These are phyloP conservation scores for Hylomyscus alleni DNA, from an alignment of 2,797 vertebrate species.

Conservation along the genomic window DNA sequence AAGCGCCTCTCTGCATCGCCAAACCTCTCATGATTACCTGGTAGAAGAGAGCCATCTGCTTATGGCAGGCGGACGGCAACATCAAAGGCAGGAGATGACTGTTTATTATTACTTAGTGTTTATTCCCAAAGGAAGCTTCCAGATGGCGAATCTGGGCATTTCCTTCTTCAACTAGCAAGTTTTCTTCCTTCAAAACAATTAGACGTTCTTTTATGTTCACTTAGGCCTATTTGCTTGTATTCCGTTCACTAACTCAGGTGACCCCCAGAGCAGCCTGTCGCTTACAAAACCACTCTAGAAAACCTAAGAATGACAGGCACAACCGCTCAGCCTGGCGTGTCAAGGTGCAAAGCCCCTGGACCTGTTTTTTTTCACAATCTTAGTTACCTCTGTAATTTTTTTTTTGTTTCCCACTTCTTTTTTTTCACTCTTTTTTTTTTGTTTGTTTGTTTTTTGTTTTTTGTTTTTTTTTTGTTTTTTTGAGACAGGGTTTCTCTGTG, in stretches of 20 bases:
- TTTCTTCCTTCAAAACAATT: slow-evolving; percentile 62
- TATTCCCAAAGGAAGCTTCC: slow-evolving; percentile 43
- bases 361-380: slow-evolving; percentile 51
- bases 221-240: slow-evolving; percentile 31
- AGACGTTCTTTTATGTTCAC: slow-evolving; percentile 18
- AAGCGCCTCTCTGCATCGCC: background rate
- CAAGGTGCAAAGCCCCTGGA: background rate
- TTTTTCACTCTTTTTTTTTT: too few species aligned
- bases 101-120: background rate
- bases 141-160: slow-evolving; percentile 38
- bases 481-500: too few species aligned
- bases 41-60: slow-evolving; percentile 25
- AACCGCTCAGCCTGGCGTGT: slow-evolving; percentile 32
- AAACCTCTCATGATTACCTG: slow-evolving; percentile 27
- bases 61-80: background rate
- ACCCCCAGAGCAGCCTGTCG: background rate
- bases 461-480: too few species aligned
- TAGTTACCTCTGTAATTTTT: slow-evolving; percentile 26
- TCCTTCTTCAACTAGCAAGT: slow-evolving; percentile 36
- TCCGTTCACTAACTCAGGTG: slow-evolving; percentile 25
- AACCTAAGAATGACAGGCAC: background rate
- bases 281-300: slow-evolving; percentile 26
- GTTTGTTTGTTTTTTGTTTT: too few species aligned
- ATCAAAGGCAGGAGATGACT: background rate
- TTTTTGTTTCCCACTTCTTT: background rate